Evolutionary conservation across 2,113 vertebrate genomes (phyloP), one percentile per base, ranked within the genome.

Genomic region (Ammodytes dubius): DNA sequence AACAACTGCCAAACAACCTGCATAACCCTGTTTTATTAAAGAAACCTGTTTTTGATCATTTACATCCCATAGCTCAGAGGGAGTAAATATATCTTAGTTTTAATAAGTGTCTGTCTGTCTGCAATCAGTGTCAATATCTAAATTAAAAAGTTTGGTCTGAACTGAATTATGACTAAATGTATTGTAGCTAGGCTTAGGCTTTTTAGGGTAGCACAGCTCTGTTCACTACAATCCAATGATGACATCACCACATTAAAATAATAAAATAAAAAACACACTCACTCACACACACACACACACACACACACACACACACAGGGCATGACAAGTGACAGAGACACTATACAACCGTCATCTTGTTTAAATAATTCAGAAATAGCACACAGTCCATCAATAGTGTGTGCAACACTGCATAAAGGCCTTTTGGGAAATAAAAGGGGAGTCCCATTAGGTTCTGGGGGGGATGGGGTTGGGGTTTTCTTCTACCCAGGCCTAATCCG

Each of bases 401-500:
- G 67, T 61, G 75, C 70, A 74, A 39, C 58, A 37, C 54, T 54
- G 59, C 73, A 70, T 52, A 77, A 74, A 72, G 35, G 64, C 37
- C 58, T 69, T 43, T 7, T 76, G 63, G 68, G 45, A 79, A 84
- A 57, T 81, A 35, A 81, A 74, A 77, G 43, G 40, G 81, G 17
- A 72, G 42, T 53, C 52, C 70, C 56, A 49, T 74, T 70, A 66
- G 61, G 15, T 82, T 9, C 40, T 71, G 40, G 9, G 57, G 17
- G 27, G 2, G 27, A n/a, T n/a, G 27, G 27, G 27, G 27, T 27
- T 27, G 27, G 46, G 37, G 45, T 11, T 56, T 40, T 68, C 61
- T 70, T 50, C 46, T 7, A 64, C n/a, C 47, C 13, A 0, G 43
- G 40, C n/a, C 43, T 63, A 10, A 70, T 64, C 74, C 69, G 9